Evolutionary conservation across 2,113 vertebrate genomes (phyloP).

Genomic region (Scytalopus superciliaris): DNA sequence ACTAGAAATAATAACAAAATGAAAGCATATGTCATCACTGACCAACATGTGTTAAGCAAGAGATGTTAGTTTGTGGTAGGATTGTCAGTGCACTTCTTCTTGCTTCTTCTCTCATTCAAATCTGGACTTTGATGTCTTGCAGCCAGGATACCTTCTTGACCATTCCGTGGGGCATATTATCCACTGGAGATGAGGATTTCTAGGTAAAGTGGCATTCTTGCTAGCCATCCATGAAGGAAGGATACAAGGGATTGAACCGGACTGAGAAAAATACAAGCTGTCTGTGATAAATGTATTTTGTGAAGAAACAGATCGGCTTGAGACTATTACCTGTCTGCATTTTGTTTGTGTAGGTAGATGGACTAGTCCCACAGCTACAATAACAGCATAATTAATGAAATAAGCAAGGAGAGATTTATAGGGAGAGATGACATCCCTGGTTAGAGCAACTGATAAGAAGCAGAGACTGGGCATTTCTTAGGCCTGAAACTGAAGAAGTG

Average conservation of each 20-base stretch:
- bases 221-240: neutral
- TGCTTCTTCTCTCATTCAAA: neutral
- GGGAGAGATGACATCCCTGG: neutral
- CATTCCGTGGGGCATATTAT: accelerated
- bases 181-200: neutral
- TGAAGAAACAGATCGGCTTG: neutral
- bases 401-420: neutral
- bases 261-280: neutral
- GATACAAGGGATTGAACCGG: neutral
- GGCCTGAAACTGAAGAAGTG: neutral
- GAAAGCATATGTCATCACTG: neutral
- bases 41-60: neutral
- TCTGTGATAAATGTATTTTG: neutral
- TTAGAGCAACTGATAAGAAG: conserved; percentile 1
- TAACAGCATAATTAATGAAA: neutral
- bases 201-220: neutral
- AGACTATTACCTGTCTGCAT: neutral
- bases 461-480: neutral
- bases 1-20: neutral
- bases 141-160: neutral
- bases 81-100: neutral
- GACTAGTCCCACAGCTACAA: neutral
- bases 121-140: neutral
- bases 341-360: neutral
- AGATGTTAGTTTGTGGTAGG: neutral